Evolutionary conservation across 2,797 vertebrate genomes (phyloP).

Genomic region (Oreortyx pictus): DNA sequence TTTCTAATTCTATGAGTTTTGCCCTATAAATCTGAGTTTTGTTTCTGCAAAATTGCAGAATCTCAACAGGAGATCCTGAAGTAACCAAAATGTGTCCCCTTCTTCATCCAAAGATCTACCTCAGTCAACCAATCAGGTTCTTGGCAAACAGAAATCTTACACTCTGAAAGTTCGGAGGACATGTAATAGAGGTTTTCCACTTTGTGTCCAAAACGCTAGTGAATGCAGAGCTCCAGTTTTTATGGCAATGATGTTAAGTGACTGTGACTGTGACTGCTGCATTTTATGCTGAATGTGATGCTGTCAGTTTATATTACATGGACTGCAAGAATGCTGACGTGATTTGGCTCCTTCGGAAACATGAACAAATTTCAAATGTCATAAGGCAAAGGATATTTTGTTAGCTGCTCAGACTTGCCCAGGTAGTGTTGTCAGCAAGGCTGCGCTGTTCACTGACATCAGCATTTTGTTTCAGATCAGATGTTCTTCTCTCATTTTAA

Average conservation of each 20-base stretch:
- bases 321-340: not conserved
- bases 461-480: not conserved
- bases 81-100: not conserved
- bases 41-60: not conserved
- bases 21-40: not conserved
- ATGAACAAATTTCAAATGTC: not conserved
- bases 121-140: not conserved
- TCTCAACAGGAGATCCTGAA: not conserved
- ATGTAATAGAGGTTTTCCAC: rapidly evolving
- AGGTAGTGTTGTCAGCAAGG: not conserved
- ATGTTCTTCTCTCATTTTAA: rapidly evolving
- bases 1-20: not conserved
- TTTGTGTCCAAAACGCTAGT: not conserved
- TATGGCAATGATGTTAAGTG: not conserved
- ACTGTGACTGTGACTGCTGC: not conserved
- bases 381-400: not conserved
- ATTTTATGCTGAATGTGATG: not conserved
- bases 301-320: not conserved
- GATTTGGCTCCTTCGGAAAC: not conserved
- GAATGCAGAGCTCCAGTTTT: not conserved
- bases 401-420: not conserved
- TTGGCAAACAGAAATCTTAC: not conserved
- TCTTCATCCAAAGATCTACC: not conserved
- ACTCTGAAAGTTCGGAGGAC: not conserved
- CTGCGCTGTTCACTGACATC: not conserved